Base-by-base conservation (phyloP, 1,140 invertebrate species). In the Rhynchophorus ferrugineus region DNA sequence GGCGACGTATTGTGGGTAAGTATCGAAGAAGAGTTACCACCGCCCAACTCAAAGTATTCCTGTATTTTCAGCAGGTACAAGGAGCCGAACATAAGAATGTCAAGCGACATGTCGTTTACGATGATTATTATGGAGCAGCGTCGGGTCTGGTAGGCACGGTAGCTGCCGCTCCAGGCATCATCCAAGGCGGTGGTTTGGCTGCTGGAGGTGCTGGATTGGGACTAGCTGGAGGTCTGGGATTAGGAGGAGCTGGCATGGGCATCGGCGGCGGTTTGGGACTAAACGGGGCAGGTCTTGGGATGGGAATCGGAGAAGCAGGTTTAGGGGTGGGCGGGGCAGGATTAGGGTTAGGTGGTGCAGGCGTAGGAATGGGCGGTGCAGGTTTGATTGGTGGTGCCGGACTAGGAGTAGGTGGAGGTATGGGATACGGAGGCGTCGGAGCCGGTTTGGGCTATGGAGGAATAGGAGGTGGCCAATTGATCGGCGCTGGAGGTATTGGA, bases 401-500 rank as follows among this genome's bases (percentile, higher is more conserved):
- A 34, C 54, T 65, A 2, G 53, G n/a, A n/a, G n/a, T n/a, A n/a
- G 24, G 5, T 29, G 24, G 24, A 29, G 24, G 24, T 38, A 38
- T 38, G 5, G 37, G 37, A 14, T 13, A 29, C 24, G 24, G 24
- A 29, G 24, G 18, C 7, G 37, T 45, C 44, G 49, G 44, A 35
- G 46, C 52, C 19, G 49, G 44, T 46, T 38, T 20, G 11, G 24
- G 49, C 8, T 35, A 45, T 6, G 49, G 49, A 3, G 42, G 43
- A 13, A 18, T 48, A 17, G 64, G 64, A 41, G 56, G 65, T 1
- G 51, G 41, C 6, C 38, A 38, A 41, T 14, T 55, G 16, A 71
- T 1, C 70, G 68, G 69, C 3, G 58, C 65, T 21, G 71, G 70
- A 6, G 50, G 68, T 49, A 64, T 63, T 18, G 69, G 68, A n/a